A percentile compares a stretch with the other conserved stretches of the same genome.
These are phyloP conservation scores for Platalea minor DNA, from an alignment of 2,797 vertebrate genomes.

Conservation along the genomic window DNA sequence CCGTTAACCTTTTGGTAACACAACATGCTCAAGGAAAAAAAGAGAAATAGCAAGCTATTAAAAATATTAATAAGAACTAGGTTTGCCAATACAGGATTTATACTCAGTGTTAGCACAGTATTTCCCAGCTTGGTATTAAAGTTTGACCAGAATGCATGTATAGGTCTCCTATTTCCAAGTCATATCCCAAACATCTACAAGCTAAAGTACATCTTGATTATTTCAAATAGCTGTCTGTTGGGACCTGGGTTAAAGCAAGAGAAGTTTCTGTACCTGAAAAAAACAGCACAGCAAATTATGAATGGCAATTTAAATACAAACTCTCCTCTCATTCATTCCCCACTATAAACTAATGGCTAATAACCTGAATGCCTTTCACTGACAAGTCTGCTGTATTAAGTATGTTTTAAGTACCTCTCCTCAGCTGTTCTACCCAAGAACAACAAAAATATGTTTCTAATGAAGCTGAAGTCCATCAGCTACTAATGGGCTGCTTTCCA, in stretches of 20 bases:
- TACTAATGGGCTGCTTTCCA: not conserved
- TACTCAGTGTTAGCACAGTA: not conserved
- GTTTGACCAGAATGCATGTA: not conserved
- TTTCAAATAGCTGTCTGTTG: not conserved
- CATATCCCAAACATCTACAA: not conserved
- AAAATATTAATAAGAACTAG: not conserved
- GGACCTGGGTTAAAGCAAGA: not conserved
- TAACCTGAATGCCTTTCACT: not conserved
- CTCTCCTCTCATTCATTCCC: not conserved
- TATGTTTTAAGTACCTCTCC: not conserved
- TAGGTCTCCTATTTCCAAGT: not conserved
- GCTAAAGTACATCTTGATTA: not conserved
- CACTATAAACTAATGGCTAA: not conserved
- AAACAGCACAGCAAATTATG: fast-evolving
- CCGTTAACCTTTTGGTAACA: not conserved
- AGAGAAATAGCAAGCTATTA: not conserved
- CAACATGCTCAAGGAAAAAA: not conserved
- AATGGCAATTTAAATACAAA: not conserved
- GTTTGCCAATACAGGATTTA: not conserved
- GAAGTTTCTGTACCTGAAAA: not conserved
- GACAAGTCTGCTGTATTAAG: not conserved
- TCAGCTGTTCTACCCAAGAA: not conserved
- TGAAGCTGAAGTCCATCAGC: not conserved
- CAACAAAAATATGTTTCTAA: not conserved
- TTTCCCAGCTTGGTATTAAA: not conserved